Base-by-base conservation (phyloP, 1,140 invertebrate species). In the Drosophila burlai region DNA sequence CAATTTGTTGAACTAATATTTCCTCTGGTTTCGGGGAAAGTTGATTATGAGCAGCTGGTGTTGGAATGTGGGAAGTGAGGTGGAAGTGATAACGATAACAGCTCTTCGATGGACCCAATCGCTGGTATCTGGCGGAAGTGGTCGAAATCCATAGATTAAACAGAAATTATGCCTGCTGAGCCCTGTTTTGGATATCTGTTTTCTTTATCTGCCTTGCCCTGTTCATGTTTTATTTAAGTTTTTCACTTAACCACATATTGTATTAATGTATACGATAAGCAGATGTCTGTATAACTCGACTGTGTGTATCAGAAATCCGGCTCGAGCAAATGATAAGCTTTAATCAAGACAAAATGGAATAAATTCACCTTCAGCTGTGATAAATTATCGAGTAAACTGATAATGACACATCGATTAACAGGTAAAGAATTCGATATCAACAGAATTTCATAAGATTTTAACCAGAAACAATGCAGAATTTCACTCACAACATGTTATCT, bases 1-100 rank as follows among this genome's bases (percentile, higher is more conserved):
- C 62, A 79, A 85, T 79, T 85, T 85, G 47, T 62, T 73, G 4
- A 61, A 80, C 45, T 63, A 80, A 72, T 80, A 72, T 80, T 76
- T 60, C 52, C n/a, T 3, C 29, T 43, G 42, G 21, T 29, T 46
- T 42, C 42, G 24, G 38, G 16, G 40, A 71, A 57, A 71, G 64
- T 68, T 71, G 67, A 55, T 71, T 57, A 71, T 34, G 9, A 77
- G 11, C 76, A 60, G 46, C 71, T 58, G 45, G 47, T 29, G 52
- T 42, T 38, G 47, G 49, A 71, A 68, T 54, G 63, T 26, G 67
- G 63, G 49, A 67, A 67, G 31, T 38, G 21, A 67, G n/a, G 40
- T 67, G 62, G 21, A 69, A 26, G 63, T 67, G 63, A 46, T 38
- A 54, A 54, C 38, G 49, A 55, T 67, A 69, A 38, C 47, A 54